These are phyloP conservation scores for Pedetes capensis DNA, from an alignment of 2,113 vertebrate genomes.

Conservation along the genomic window DNA sequence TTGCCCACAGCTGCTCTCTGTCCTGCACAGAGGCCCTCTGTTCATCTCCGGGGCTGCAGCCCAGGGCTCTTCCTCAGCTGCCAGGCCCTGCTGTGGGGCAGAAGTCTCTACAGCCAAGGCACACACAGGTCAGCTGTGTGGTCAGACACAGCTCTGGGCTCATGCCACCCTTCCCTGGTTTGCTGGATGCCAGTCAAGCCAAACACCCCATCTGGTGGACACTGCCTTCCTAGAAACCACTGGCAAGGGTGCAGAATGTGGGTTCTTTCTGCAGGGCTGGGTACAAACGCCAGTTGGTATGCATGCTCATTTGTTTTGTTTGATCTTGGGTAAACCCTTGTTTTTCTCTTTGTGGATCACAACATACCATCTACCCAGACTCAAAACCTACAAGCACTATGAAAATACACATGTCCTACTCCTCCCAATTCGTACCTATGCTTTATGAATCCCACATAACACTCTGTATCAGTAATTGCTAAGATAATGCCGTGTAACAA, in stretches of 20 bases:
- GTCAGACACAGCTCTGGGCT: background rate
- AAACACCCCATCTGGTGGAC: constrained; percentile 1
- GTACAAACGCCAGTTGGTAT: background rate
- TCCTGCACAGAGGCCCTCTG: constrained; percentile 64
- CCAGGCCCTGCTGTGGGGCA: background rate
- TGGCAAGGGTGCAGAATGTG: background rate
- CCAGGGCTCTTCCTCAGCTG: constrained; percentile 3
- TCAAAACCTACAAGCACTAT: too few relatives aligned
- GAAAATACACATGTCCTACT: too few relatives aligned
- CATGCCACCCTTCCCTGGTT: background rate
- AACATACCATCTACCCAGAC: too few relatives aligned
- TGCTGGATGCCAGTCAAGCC: constrained; percentile 42
- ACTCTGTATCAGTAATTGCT: background rate
- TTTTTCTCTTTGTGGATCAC: too few relatives aligned
- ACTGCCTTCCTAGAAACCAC: constrained; percentile 48
- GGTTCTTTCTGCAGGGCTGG: background rate
- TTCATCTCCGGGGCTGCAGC: background rate
- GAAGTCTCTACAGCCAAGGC: constrained; percentile 36
- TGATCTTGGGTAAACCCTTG: background rate
- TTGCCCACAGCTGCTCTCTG: background rate
- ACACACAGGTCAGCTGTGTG: background rate
- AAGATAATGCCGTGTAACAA: background rate
- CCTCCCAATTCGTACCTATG: background rate
- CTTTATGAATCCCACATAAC: background rate
- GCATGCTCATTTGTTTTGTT: background rate